A percentile compares a stretch with the other conserved stretches of the same genome.
Conservation (phyloP, 1,140 invertebrate genomes). For the Halyomorpha halys region DNA sequence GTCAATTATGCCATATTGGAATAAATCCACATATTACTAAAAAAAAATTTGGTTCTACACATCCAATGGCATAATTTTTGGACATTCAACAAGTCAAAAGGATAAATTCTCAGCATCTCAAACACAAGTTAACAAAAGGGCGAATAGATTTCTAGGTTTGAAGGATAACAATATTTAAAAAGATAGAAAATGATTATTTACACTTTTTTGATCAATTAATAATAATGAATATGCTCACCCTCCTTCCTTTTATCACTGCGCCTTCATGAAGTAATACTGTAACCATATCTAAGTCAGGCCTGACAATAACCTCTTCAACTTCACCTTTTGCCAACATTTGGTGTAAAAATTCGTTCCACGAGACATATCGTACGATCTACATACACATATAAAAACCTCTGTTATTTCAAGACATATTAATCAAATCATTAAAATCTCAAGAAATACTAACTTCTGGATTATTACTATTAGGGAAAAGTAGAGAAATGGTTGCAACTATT, state of each 20-base stretch:
- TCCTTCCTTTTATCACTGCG: conserved; percentile 76
- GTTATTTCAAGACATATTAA: background rate
- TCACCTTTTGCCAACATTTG: conserved; percentile 87
- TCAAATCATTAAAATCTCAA: background rate
- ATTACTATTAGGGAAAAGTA: conserved; percentile 57
- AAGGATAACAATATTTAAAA: too few species aligned
- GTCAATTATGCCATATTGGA: too few species aligned
- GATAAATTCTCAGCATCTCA: too few species aligned
- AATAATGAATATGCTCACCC: conserved; percentile 38
- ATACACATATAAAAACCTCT: conserved; percentile 18
- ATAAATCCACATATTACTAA: too few species aligned
- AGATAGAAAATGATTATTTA: too few species aligned
- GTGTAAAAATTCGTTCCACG: conserved; percentile 92
- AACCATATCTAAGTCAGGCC: conserved; percentile 71
- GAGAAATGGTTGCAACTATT: conserved; percentile 54
- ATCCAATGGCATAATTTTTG: too few species aligned
- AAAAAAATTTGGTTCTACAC: too few species aligned
- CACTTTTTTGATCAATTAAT: too few species aligned
- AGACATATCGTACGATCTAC: conserved; percentile 53
- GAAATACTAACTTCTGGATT: conserved; percentile 52
- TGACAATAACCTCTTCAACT: conserved; percentile 75
- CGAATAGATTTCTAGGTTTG: too few species aligned
- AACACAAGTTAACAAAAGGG: too few species aligned
- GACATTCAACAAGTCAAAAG: too few species aligned
- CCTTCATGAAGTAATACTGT: conserved; percentile 72